Base-by-base conservation (phyloP, 2,113 vertebrate genomes). In the Arothron firmamentum region DNA sequence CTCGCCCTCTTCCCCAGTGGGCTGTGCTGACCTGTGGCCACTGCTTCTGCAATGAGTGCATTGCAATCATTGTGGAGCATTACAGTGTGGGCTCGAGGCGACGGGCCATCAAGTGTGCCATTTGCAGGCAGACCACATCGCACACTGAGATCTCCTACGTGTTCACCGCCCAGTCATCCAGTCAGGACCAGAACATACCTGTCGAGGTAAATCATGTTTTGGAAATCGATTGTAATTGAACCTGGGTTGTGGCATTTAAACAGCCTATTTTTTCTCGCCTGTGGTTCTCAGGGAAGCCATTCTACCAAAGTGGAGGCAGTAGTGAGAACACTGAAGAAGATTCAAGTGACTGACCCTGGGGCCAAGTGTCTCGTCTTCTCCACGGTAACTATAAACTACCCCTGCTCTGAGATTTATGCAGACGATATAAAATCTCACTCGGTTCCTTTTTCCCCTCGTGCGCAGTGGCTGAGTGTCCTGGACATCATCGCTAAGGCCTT, bases 241-340 rank as follows among this genome's bases (percentile, higher is more conserved):
- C 16, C 45, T 1, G 45, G n/a, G 2, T 6, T 47, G 45, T 5
- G 11, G 11, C 50, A 12, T 48, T 48, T 48, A 13, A 46, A 47
- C n/a, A n/a, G 1, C 2, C 10, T 45, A 16, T 19, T 21, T n/a
- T n/a, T 46, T 18, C 12, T 23, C 43, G 16, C 4, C 52, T 67
- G 23, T 54, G 43, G 55, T 21, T 51, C 56, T 67, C 87, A 99
- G 97, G 97, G 97, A 79, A 99, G 97, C 75, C 96, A 99, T 81
- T 99, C 97, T 1, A 99, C 97, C 66, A 99, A 99, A 89, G 96
- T 99, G 70, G 97, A 99, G 86, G 97, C 96, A 9, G 96, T 99
- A 65, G 91, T 99, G 69, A 91, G 96, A 88, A 94, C 94, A 1
- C 90, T 99, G 72, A 96, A 94, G 89, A 95, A 92, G 92, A 96